These are phyloP conservation scores for Hassar affinis DNA, from an alignment of 2,113 vertebrate genomes.

Conservation along the genomic window DNA sequence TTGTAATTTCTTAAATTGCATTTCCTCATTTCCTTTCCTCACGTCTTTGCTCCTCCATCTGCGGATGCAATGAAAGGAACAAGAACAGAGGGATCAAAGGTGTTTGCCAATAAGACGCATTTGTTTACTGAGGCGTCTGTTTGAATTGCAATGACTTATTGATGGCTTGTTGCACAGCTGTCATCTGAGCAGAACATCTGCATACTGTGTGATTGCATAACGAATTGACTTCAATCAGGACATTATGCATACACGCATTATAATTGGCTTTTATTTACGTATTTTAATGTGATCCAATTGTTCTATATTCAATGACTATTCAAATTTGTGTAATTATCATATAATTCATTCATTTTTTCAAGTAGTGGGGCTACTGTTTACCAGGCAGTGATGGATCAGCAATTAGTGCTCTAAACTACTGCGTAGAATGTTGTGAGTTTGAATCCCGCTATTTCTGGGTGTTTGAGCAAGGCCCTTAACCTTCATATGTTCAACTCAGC, in stretches of 20 bases:
- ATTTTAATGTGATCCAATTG: background rate
- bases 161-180: background rate
- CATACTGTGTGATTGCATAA: background rate
- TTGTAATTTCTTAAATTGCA: background rate
- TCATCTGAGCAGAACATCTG: conserved; percentile 6
- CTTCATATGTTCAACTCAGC: background rate
- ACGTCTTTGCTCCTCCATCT: background rate
- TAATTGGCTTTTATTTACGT: conserved; percentile 1
- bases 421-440: background rate
- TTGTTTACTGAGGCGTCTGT: background rate
- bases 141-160: background rate
- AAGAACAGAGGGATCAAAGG: background rate
- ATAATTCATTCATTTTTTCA: background rate
- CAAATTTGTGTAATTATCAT: background rate
- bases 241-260: background rate
- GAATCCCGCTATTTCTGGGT: background rate
- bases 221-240: background rate
- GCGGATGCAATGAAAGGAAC: background rate
- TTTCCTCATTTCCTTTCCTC: background rate
- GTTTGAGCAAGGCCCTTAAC: background rate
- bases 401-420: background rate
- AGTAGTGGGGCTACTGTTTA: background rate
- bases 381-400: background rate
- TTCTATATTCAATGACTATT: conserved; percentile 1
- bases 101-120: conserved; percentile 1